Base-by-base conservation (phyloP, 1,140 invertebrate species). In the Meloidogyne hapla region DNA sequence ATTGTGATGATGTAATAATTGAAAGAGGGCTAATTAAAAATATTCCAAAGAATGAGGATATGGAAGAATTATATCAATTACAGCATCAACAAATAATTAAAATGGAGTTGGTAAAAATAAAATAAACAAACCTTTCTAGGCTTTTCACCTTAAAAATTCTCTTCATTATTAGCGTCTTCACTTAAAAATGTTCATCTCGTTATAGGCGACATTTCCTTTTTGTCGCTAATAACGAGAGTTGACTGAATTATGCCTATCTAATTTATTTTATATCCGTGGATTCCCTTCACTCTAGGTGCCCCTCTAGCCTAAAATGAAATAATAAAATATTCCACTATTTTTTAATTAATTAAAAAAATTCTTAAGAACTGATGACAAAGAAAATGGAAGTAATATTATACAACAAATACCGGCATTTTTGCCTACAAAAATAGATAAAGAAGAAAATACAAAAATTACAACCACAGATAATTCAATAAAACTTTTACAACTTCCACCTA, bases 401-500 rank as follows among this genome's bases (percentile, higher is more conserved):
- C 45, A 48, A 48, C 45, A 48, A 48, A 6, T 8, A 33, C 4
- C 33, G 4, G 4, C 33, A 33, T 56, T 56, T 56, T 21, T 56
- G 8, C 48, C 48, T 8, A n/a, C 48, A n/a, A 56, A 56, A 21
- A 56, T 56, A 5, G 48, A 56, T 42, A 12, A 42, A 48, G 45
- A 48, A 48, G 45, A 48, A 48, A 48, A 15, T 5, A 5, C 45
- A 48, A 48, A 33, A 33, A 56, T n/a, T n/a, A 56, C 18, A 56
- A 56, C 48, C n/a, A n/a, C 48, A 56, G 48, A 56, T 56, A 56
- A 56, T 56, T 56, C 48, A 56, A 56, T 56, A 56, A 56, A 56
- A n/a, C 48, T 56, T 56, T 56, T 56, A 56, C n/a, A 56, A 56
- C 48, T 56, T 56, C 48, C 48, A n/a, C 8, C 48, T 56, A 56